Evolutionary conservation across 2,113 vertebrate genomes (phyloP), one percentile per base, ranked within the genome.

Genomic region (Acanthochromis polyacanthus): DNA sequence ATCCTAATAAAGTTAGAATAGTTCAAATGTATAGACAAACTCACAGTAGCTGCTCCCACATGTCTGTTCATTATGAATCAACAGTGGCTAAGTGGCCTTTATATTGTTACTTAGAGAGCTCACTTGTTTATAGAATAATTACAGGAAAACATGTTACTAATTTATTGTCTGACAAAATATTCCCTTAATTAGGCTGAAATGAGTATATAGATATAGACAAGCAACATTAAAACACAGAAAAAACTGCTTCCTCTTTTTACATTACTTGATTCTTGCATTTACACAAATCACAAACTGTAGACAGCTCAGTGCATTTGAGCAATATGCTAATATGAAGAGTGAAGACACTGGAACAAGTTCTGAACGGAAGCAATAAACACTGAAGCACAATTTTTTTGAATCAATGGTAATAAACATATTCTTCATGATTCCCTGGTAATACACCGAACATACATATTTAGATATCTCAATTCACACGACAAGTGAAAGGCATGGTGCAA

Each of bases 281-380:
- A 50, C 28, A 76, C 69, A 75, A 4, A 66, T 57, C 16, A 58
- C 71, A 62, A 48, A 68, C 38, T 73, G 52, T 50, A 67, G 50
- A 81, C 40, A 66, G 50, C 9, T 58, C 45, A 45, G 83, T 70
- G 23, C 22, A 81, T 59, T 75, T 77, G 36, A 57, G 83, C 77
- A 84, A 83, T 84, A 84, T 43, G 57, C 46, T 77, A 51, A 76
- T 50, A 72, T 0, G n/a, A 52, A 12, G 22, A 71, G 50, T 69
- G 32, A 45, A 80, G 8, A 74, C 30, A 84, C 58, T 74, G 22
- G 52, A 70, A 43, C 40, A 59, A 68, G 15, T 55, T 71, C 71
- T 57, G 46, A 75, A 60, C 51, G 17, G 62, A 78, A 92, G 89
- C 89, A 92, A 91, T 92, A 91, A 83, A 62, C 63, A 63, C 23